Percentiles rank a stretch among this genome's conserved stretches.
Conservation (phyloP, 2,113 vertebrate species). For the Anguilla rostrata region DNA sequence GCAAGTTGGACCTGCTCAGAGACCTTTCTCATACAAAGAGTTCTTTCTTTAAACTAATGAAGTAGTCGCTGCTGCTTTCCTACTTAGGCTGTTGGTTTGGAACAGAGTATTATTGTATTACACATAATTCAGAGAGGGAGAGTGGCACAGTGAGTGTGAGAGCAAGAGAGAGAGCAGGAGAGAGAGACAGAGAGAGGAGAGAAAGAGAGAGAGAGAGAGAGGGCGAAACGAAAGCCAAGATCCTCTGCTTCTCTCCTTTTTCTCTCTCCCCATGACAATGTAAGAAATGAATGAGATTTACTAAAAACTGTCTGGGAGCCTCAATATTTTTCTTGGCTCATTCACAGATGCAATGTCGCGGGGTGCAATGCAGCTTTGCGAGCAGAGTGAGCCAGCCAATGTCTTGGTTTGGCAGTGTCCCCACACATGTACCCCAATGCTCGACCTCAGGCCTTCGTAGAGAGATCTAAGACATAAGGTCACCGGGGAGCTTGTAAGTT, state of each 20-base stretch:
- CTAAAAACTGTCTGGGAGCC: conserved; percentile 12
- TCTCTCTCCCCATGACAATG: conserved; percentile 32
- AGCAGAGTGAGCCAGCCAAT: neutral
- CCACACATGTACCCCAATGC: too few species aligned
- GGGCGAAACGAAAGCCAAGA: neutral
- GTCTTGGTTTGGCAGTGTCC: too few species aligned
- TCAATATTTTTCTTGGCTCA: conserved; percentile 27
- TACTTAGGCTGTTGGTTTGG: conserved; percentile 24
- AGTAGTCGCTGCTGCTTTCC: conserved; percentile 27
- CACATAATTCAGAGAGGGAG: conserved; percentile 19
- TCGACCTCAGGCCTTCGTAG: conserved; percentile 7
- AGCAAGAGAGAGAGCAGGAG: too few species aligned
- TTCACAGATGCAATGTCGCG: conserved; percentile 13
- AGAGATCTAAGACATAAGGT: conserved; percentile 38
- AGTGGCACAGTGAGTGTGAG: neutral
- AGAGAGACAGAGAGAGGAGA: too few species aligned
- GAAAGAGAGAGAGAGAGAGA: too few species aligned
- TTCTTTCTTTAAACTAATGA: neutral
- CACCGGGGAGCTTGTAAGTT: neutral
- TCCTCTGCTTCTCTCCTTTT: conserved; percentile 9
- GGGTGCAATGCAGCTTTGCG: neutral
- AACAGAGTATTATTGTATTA: conserved; percentile 35
- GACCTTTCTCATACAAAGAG: neutral
- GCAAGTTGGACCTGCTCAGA: neutral
- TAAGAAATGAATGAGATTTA: conserved; percentile 27